phyloP scores from a whole-genome alignment of 2,113 vertebrate species.

The Pollachius pollachius region DNA sequence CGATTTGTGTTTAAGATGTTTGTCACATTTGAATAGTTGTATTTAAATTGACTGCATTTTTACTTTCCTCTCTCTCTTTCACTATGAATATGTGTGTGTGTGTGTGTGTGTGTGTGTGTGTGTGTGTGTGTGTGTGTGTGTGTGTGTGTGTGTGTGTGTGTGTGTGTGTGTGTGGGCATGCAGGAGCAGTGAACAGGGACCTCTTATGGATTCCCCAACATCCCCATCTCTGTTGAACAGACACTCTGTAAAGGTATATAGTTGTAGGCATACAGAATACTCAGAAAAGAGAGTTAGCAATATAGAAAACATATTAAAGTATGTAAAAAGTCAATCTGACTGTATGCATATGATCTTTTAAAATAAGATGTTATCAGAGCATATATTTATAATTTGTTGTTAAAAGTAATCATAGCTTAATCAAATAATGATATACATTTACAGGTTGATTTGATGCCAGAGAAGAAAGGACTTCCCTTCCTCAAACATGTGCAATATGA shows the following conservation, averaged over 20 bases:
- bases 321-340: too few species aligned
- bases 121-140: conserved; percentile 10
- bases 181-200: not conserved
- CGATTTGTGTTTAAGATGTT: too few species aligned
- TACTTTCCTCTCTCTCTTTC: not conserved
- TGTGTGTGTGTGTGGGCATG: not conserved
- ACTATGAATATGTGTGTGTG: conserved; percentile 2
- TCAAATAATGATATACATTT: not conserved
- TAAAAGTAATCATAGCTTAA: too few species aligned
- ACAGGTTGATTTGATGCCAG: conserved; percentile 83
- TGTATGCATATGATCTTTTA: too few species aligned
- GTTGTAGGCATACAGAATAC: too few species aligned
- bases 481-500: conserved; percentile 90
- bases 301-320: too few species aligned
- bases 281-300: too few species aligned
- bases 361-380: too few species aligned
- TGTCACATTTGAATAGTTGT: too few species aligned
- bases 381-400: too few species aligned
- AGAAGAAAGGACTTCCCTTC: conserved; percentile 87
- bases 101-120: conserved; percentile 2
- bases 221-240: not conserved
- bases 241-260: conserved; percentile 2
- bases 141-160: conserved; percentile 8
- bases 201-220: conserved; percentile 1
- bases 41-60: not conserved